phyloP scores from a whole-genome alignment of 2,888 invertebrate species.

The Macrophya alboannulata region DNA sequence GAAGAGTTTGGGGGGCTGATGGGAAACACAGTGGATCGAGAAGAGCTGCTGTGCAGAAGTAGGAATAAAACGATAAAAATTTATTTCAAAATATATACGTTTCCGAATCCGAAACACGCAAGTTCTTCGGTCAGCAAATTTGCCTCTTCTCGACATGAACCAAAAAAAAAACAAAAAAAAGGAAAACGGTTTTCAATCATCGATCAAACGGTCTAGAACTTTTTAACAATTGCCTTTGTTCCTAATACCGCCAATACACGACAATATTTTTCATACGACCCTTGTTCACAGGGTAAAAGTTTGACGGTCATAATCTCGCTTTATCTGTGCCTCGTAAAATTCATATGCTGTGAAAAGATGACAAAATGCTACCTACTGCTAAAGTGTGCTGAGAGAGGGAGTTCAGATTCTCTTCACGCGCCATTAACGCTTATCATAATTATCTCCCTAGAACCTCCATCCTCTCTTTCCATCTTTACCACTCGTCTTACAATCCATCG shows the following conservation, averaged over 20 bases:
- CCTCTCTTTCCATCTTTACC: conserved; percentile 18
- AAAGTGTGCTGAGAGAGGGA: conserved; percentile 6
- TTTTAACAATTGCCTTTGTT: not conserved
- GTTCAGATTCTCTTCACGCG: conserved; percentile 48
- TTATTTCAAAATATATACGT: not conserved
- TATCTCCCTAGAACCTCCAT: conserved; percentile 18
- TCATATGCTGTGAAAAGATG: conserved; percentile 55
- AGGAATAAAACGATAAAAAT: conserved; percentile 18
- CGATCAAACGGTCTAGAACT: not conserved
- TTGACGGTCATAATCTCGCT: not conserved
- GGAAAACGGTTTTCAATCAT: conserved; percentile 8
- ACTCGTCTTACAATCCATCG: conserved; percentile 5
- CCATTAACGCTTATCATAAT: conserved; percentile 55
- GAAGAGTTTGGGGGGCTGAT: conserved; percentile 8
- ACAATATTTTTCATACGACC: not conserved
- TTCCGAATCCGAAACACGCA: not conserved
- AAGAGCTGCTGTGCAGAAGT: not conserved
- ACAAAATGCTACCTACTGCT: conserved; percentile 47
- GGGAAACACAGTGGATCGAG: not conserved
- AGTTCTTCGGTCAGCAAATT: conserved; percentile 7
- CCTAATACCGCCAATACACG: too few species aligned
- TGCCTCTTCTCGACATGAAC: not conserved
- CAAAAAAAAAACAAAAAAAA: not conserved
- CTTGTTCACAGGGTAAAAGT: not conserved
- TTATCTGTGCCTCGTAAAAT: conserved; percentile 42